Percentiles rank a stretch among this genome's conserved stretches.
phyloP scores from a whole-genome alignment of 2,797 vertebrate species.

The Siniperca scherzeri region DNA sequence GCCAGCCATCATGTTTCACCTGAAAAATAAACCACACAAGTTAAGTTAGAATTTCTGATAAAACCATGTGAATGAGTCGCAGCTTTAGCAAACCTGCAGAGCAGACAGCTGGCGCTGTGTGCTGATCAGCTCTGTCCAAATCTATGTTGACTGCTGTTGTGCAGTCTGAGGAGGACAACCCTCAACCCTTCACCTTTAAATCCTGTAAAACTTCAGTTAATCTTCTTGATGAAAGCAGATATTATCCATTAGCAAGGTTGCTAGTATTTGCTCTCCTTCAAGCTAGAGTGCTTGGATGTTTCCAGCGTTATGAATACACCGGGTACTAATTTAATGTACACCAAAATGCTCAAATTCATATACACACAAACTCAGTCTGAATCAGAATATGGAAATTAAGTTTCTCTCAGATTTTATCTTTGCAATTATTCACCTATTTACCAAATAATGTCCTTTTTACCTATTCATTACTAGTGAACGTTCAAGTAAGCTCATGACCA shows the following conservation, averaged over 20 bases:
- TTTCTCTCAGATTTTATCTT: neutral
- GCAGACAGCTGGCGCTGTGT: conserved; percentile 37
- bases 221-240: conserved; percentile 57
- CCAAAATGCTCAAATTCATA: neutral
- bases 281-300: neutral
- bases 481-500: neutral
- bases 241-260: conserved; percentile 33
- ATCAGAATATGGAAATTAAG: neutral
- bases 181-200: conserved; percentile 55
- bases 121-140: conserved; percentile 53
- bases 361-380: neutral
- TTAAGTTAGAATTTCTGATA: conserved; percentile 19
- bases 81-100: conserved; percentile 32
- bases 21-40: conserved; percentile 48
- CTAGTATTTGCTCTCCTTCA: conserved; percentile 12
- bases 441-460: neutral
- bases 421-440: neutral
- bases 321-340: neutral
- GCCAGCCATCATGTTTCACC: conserved; percentile 61
- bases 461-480: neutral
- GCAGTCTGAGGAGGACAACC: conserved; percentile 12
- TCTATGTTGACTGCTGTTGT: conserved; percentile 39
- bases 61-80: conserved; percentile 15
- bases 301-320: neutral
- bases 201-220: conserved; percentile 61